Conservation (phyloP, 1,140 invertebrate species). For the Drosophila ogumai region DNA sequence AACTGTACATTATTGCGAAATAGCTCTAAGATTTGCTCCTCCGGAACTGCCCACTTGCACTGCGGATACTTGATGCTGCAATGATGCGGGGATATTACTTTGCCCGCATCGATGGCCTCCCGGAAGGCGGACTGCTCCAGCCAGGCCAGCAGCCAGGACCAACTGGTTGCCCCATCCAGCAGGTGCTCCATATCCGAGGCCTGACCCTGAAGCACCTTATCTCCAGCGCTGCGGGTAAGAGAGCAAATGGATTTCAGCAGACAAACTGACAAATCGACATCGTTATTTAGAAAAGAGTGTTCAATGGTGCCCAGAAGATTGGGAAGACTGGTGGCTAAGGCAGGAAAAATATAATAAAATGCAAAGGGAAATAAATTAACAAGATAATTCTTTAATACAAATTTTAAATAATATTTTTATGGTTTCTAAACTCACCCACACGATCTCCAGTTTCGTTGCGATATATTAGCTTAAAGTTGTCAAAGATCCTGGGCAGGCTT, state of each 20-base stretch:
- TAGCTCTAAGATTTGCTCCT: slow-evolving; percentile 50
- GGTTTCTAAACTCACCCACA: slow-evolving; percentile 51
- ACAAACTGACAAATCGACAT: slow-evolving; percentile 64
- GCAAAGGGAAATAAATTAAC: not conserved
- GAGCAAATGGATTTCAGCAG: slow-evolving; percentile 69
- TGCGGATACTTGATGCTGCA: slow-evolving; percentile 59
- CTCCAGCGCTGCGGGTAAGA: slow-evolving; percentile 38
- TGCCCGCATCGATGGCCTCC: slow-evolving; percentile 59
- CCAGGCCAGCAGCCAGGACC: slow-evolving; percentile 58
- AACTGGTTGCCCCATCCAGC: slow-evolving; percentile 57
- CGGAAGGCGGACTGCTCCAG: slow-evolving; percentile 53
- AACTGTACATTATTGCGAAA: slow-evolving; percentile 64
- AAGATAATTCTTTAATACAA: not conserved
- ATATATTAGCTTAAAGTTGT: slow-evolving; percentile 74
- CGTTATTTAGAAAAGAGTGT: slow-evolving; percentile 56
- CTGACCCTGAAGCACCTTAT: slow-evolving; percentile 30
- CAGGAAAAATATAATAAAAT: not conserved
- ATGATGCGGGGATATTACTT: slow-evolving; percentile 1
- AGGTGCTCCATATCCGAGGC: slow-evolving; percentile 62
- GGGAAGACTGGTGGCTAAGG: slow-evolving; percentile 58
- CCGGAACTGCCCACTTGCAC: slow-evolving; percentile 66
- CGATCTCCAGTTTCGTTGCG: slow-evolving; percentile 63
- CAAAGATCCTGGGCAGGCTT: slow-evolving; percentile 42
- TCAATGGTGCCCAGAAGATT: slow-evolving; percentile 60
- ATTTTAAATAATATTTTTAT: not conserved